Conservation (phyloP, 2,113 vertebrate genomes). For the Gallinago media region DNA sequence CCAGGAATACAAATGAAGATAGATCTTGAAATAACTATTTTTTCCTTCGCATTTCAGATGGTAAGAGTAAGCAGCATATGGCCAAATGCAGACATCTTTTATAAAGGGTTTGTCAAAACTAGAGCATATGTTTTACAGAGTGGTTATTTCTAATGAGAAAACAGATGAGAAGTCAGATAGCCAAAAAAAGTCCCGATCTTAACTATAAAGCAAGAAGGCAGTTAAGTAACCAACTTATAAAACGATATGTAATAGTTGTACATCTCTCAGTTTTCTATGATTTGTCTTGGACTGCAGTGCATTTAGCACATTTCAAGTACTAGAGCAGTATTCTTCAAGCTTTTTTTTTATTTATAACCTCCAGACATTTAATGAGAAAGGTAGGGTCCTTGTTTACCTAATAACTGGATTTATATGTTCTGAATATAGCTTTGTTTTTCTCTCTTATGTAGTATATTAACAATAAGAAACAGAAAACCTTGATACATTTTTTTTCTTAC, state of each 20-base stretch:
- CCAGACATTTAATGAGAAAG: background rate
- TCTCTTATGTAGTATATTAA: background rate
- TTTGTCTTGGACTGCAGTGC: background rate
- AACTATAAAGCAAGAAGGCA: background rate
- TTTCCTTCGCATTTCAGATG: background rate
- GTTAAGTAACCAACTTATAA: background rate
- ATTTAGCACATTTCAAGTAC: background rate
- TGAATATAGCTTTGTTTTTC: background rate
- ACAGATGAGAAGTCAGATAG: background rate
- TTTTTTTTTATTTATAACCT: background rate
- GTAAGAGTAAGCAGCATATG: background rate
- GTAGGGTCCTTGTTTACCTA: background rate
- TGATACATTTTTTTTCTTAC: background rate
- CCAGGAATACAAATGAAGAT: background rate
- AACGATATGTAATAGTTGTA: background rate
- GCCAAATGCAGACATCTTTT: background rate
- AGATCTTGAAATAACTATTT: background rate
- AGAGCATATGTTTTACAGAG: background rate
- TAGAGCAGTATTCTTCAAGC: background rate
- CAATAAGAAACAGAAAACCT: slow-evolving; percentile 35
- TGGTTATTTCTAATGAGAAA: background rate
- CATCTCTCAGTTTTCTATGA: background rate
- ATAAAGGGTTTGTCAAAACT: background rate
- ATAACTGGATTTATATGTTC: background rate
- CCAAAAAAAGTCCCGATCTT: background rate